Base-by-base conservation (phyloP, 2,797 vertebrate species). In the Thalassophryne amazonica region DNA sequence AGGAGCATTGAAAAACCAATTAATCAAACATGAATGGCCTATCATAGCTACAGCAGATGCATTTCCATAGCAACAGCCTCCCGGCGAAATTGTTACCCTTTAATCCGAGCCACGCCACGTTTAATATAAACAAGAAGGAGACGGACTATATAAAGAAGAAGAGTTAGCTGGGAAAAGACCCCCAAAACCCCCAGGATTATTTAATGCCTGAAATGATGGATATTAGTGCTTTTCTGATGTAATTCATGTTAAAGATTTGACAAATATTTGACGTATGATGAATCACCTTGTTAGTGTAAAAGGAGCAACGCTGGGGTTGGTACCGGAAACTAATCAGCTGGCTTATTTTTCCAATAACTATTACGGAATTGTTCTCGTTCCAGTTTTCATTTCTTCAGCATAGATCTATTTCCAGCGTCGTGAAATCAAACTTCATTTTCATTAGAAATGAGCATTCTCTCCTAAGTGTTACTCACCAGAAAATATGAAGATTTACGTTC, bases 11-110 rank as follows among this genome's bases (percentile, higher is more conserved):
- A 90, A 91, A 89, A 91, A 91, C 76, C 89, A 91, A 92, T 91
- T 91, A 92, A 92, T 92, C 90, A 92, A 91, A 91, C 86, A 88
- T 86, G 88, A 91, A 91, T 90, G 83, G 89, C 83, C 89, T 90
- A 91, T 91, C 89, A 91, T 90, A 84, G 85, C 83, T 80, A 80
- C 77, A 70, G 88, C 86, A 78, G 86, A 83, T 76, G 64, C 67
- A 88, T 91, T 89, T 86, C 90, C 88, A 92, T 92, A 80, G 91
- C 89, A 91, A 92, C 90, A 86, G 85, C 86, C 87, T 87, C 78
- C 51, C 66, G 84, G 86, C 81, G 82, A 84, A 86, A 89, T 79
- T 78, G 82, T 86, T 87, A 86, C 84, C 80, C 85, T 90, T 89
- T 87, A 89, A 91, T 85, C 83, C 78, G 80, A 83, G 81, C 70